Conservation (phyloP, 2,888 invertebrate genomes). For the Tachina fera region DNA sequence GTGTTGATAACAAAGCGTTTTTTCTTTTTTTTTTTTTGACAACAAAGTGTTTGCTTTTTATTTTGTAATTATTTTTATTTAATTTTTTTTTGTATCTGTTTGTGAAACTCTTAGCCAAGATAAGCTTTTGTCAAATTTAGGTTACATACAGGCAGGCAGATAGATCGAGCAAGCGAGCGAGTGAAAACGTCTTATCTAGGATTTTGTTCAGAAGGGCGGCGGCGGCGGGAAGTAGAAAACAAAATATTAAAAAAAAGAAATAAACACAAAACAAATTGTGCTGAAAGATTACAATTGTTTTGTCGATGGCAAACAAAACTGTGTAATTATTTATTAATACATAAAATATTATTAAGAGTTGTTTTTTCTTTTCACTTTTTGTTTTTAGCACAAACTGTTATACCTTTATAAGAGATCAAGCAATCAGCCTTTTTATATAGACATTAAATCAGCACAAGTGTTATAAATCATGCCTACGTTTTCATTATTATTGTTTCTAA, state of each 20-base stretch:
- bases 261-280: constrained; percentile 16
- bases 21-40: constrained; percentile 23
- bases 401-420: neutral
- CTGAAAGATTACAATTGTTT: constrained; percentile 14
- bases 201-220: constrained; percentile 28
- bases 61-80: neutral
- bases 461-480: neutral
- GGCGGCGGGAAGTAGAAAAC: neutral
- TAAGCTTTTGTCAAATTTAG: constrained; percentile 62
- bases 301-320: constrained; percentile 24
- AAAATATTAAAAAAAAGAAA: neutral
- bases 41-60: constrained; percentile 37
- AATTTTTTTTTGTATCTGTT: constrained; percentile 28
- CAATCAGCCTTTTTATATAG: neutral
- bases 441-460: constrained; percentile 25
- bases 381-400: constrained; percentile 6
- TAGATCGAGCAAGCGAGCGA: neutral
- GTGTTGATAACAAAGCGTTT: constrained; percentile 35
- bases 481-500: constrained; percentile 1
- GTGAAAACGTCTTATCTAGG: constrained; percentile 36
- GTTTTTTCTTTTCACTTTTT: neutral
- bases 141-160: constrained; percentile 28
- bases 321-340: constrained; percentile 33
- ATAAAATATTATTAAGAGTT: neutral
- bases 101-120: constrained; percentile 39